Percentiles rank a stretch among this genome's conserved stretches.
Evolutionary conservation across 2,888 invertebrate genomes (phyloP).

Genomic region (Athalia circularis): DNA sequence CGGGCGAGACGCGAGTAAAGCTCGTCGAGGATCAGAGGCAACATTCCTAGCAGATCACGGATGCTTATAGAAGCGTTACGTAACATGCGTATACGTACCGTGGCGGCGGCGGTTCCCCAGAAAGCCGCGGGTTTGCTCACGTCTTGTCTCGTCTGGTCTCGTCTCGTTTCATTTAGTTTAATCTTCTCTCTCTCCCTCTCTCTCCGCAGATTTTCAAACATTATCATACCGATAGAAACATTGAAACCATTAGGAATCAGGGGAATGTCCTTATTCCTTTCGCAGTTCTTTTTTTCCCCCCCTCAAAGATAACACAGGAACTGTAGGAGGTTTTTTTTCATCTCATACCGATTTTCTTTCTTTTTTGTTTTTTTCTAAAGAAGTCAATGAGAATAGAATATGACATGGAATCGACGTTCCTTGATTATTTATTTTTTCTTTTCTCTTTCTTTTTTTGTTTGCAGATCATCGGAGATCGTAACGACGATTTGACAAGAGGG

Average conservation of each 20-base stretch:
- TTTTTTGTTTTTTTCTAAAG: too few species aligned
- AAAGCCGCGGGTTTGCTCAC: neutral
- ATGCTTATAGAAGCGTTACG: constrained; percentile 74
- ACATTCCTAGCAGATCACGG: constrained; percentile 72
- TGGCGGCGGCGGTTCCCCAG: constrained; percentile 6
- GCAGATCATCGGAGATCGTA: constrained; percentile 36
- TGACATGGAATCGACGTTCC: neutral
- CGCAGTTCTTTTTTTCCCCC: too few species aligned
- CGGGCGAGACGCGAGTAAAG: constrained; percentile 9
- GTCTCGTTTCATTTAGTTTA: too few species aligned
- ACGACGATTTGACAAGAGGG: constrained; percentile 30
- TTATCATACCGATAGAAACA: too few species aligned
- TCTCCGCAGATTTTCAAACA: too few species aligned
- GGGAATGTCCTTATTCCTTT: too few species aligned
- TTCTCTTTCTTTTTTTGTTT: neutral
- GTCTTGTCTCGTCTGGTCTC: too few species aligned
- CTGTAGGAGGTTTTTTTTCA: too few species aligned
- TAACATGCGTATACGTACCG: constrained; percentile 60
- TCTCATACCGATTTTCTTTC: too few species aligned
- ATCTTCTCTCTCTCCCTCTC: too few species aligned
- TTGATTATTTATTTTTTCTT: neutral
- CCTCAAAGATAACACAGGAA: too few species aligned
- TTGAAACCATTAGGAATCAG: too few species aligned
- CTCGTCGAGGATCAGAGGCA: constrained; percentile 51
- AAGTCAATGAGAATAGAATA: neutral